Percentiles rank a stretch among this genome's conserved stretches.
phyloP scores from a whole-genome alignment of 2,888 invertebrate species.

The Hedya salicella region DNA sequence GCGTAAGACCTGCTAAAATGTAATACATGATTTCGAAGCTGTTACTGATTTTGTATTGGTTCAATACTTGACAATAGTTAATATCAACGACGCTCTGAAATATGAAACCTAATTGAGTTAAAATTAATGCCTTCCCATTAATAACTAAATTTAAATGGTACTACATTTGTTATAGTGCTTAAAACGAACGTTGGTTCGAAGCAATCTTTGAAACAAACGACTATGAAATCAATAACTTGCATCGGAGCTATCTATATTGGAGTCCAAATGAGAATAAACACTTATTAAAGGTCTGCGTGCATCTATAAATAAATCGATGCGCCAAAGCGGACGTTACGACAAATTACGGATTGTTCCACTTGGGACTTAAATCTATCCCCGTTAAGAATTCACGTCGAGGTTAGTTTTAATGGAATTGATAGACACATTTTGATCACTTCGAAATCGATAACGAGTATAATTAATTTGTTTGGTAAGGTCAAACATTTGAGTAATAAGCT shows the following conservation, averaged over 20 bases:
- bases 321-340: constrained; percentile 45
- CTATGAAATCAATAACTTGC: constrained; percentile 43
- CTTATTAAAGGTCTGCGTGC: constrained; percentile 46
- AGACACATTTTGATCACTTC: too few relatives aligned
- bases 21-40: neutral
- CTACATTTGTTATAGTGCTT: constrained; percentile 29
- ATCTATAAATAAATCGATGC: constrained; percentile 48
- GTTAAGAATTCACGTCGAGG: too few relatives aligned
- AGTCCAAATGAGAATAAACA: constrained; percentile 47
- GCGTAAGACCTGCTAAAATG: too few relatives aligned
- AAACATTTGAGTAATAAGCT: too few relatives aligned
- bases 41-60: neutral
- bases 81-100: neutral
- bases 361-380: neutral
- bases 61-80: neutral
- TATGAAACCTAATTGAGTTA: constrained; percentile 16
- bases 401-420: too few relatives aligned
- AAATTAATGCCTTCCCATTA: constrained; percentile 1
- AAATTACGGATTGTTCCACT: constrained; percentile 37
- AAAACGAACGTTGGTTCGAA: constrained; percentile 26
- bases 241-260: constrained; percentile 38
- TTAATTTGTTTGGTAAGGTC: too few relatives aligned
- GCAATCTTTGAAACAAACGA: constrained; percentile 40
- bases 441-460: too few relatives aligned
- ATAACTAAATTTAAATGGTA: constrained; percentile 19